phyloP scores from a whole-genome alignment of 2,113 vertebrate species.

The Microtus montanus region DNA sequence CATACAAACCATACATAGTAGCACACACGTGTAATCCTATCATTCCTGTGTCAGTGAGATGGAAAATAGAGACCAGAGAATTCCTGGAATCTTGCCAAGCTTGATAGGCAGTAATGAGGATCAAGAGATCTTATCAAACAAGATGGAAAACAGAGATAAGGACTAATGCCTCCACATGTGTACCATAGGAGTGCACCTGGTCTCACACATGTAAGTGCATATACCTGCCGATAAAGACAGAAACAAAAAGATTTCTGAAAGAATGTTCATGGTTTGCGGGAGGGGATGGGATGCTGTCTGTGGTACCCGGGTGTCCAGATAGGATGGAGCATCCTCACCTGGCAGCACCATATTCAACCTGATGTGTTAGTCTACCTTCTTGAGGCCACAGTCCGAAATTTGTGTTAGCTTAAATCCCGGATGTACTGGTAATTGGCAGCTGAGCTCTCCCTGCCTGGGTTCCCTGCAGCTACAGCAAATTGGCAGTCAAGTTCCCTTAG shows the following conservation, averaged over 20 bases:
- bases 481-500: constrained; percentile 49
- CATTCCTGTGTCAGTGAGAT: no score
- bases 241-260: not conserved
- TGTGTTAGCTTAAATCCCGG: constrained; percentile 38
- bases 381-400: not conserved
- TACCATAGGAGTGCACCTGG: not conserved
- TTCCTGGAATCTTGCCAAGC: not conserved
- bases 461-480: constrained; percentile 62
- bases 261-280: not conserved
- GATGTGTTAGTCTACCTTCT: not conserved
- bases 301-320: not conserved
- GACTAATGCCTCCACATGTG: rapidly evolving
- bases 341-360: not conserved
- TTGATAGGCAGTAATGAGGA: not conserved
- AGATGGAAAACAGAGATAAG: not conserved
- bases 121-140: not conserved
- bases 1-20: not conserved
- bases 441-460: constrained; percentile 30
- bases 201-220: not conserved
- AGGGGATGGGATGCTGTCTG: not conserved
- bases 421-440: constrained; percentile 30
- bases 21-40: no score
- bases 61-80: not conserved
- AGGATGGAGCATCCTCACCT: not conserved
- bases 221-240: not conserved